Conservation (phyloP, 2,113 vertebrate genomes). For the Clarias magur region DNA sequence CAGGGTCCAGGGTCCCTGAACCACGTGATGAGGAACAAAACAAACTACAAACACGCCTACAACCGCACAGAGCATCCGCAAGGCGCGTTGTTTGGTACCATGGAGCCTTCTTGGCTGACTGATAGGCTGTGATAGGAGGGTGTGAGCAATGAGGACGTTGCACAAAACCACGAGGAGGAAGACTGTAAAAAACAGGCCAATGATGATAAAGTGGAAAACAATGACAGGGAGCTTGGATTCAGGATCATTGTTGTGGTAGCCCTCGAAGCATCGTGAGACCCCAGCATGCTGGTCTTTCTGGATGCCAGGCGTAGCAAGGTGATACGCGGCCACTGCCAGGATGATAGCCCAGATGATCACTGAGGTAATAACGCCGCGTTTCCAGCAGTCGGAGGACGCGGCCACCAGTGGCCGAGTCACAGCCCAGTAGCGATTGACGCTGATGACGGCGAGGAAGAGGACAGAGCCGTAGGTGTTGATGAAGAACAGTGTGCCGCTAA, state of each 20-base stretch:
- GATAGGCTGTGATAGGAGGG: slow-evolving; percentile 67
- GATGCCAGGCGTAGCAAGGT: slow-evolving; percentile 60
- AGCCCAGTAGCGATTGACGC: slow-evolving; percentile 89
- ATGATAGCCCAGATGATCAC: slow-evolving; percentile 78
- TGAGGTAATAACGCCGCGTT: slow-evolving; percentile 77
- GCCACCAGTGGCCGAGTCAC: slow-evolving; percentile 84
- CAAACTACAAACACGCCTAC: slow-evolving; percentile 87
- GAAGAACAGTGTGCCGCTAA: slow-evolving; percentile 86
- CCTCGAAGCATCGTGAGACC: slow-evolving; percentile 80
- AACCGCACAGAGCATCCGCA: slow-evolving; percentile 86
- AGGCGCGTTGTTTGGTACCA: slow-evolving; percentile 79
- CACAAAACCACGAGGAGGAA: slow-evolving; percentile 82
- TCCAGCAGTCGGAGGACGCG: slow-evolving; percentile 77
- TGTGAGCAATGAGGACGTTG: slow-evolving; percentile 82
- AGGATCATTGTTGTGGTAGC: slow-evolving; percentile 57
- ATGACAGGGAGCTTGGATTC: background rate
- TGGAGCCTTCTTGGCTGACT: slow-evolving; percentile 58
- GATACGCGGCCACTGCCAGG: slow-evolving; percentile 64
- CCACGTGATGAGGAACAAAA: slow-evolving; percentile 90
- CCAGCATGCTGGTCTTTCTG: slow-evolving; percentile 50
- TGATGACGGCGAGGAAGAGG: slow-evolving; percentile 89
- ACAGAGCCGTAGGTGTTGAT: slow-evolving; percentile 92
- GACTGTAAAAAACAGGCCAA: slow-evolving; percentile 75
- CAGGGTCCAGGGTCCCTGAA: slow-evolving; percentile 85
- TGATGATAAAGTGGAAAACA: slow-evolving; percentile 76